Base-by-base conservation (phyloP, 2,888 invertebrate genomes). In the Caenorhabditis macrosperma region DNA sequence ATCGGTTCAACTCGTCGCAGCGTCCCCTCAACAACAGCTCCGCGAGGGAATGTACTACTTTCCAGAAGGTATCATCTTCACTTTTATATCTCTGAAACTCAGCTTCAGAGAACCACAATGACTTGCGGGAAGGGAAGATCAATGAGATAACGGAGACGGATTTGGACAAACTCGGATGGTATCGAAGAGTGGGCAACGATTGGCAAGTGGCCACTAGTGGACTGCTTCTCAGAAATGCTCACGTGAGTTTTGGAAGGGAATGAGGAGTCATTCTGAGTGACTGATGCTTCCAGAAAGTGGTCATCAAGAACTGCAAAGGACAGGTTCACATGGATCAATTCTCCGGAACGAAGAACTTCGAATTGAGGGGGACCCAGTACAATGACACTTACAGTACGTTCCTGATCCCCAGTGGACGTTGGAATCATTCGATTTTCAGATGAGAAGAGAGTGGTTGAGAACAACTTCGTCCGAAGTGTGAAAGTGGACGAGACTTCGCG, bases 321-420 rank as follows among this genome's bases (percentile, higher is more conserved):
- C 80, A 80, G 61, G 1, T 76, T 2, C 80, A 80, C 61, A 63
- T 71, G 66, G 80, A 80, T 67, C 80, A 80, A 30, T 80, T 80
- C 28, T 71, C 76, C 22, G 80, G 80, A 44, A 67, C 80, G 1
- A 80, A 75, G 28, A 68, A 80, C 46, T 80, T 63, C 67, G 76
- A 71, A 10, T 30, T 80, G 0, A 64, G 80, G 4, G 80, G 80
- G 20, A 76, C 67, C 0, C 63, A 71, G 26, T 80, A 80, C 38
- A 76, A 74, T 66, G 80, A 80, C 26, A 76, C 72, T 6, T 71
- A 59, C 52, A 64, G 79, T 78, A 22, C 20, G 59, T 52, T 28
- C 9, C 12, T n/a, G n/a, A n/a, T n/a, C n/a, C n/a, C n/a, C n/a
- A 10, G 9, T 20, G 5, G 24, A n/a, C 5, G 5, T 5, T 22